phyloP scores from a whole-genome alignment of 2,888 invertebrate species.

The Helleia helle region DNA sequence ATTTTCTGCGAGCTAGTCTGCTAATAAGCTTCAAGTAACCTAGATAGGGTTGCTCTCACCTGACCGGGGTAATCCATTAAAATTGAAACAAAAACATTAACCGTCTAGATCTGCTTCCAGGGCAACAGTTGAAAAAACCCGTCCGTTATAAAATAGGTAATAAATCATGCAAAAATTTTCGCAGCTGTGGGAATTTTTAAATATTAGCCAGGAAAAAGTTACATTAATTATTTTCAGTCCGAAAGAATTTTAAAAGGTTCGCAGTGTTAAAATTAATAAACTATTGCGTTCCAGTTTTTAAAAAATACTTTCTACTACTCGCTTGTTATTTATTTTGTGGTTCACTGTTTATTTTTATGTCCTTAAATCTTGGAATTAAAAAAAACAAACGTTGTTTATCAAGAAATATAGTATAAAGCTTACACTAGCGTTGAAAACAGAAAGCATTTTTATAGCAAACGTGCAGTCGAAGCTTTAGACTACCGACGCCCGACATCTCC shows the following conservation, averaged over 20 bases:
- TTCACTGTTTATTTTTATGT: no score
- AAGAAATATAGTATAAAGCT: no score
- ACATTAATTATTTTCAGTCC: conserved; percentile 5
- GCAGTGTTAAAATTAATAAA: not conserved
- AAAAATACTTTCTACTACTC: no score
- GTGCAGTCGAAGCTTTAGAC: no score
- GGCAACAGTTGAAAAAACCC: conserved; percentile 8
- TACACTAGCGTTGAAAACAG: no score
- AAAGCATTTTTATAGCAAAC: no score
- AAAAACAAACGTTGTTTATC: no score
- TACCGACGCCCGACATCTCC: no score
- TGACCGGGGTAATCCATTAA: conserved; percentile 8
- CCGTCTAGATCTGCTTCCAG: not conserved
- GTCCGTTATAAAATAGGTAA: conserved; percentile 5
- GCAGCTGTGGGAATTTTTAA: conserved; percentile 5
- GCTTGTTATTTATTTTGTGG: no score
- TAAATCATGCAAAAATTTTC: conserved; percentile 6
- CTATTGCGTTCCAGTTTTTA: no score
- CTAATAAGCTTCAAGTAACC: conserved; percentile 3
- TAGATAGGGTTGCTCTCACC: conserved; percentile 6
- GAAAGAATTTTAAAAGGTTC: not conserved
- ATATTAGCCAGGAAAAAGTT: conserved; percentile 6
- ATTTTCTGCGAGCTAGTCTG: not conserved
- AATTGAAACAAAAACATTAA: conserved; percentile 9
- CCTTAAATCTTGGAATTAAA: no score